These are phyloP conservation scores for Apantesis nais DNA, from an alignment of 2,888 invertebrate genomes.

Conservation along the genomic window DNA sequence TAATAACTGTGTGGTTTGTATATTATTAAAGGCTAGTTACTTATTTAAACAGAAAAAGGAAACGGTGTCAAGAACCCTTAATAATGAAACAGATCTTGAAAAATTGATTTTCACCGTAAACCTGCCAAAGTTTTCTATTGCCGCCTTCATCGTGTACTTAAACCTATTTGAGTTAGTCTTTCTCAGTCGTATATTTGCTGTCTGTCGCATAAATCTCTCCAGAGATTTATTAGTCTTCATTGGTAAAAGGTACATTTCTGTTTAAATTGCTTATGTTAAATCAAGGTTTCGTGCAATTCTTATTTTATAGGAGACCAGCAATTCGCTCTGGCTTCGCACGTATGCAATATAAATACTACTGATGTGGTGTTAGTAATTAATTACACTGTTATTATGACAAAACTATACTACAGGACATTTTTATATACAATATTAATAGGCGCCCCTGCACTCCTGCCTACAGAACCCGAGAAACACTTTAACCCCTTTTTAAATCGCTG, in stretches of 20 bases:
- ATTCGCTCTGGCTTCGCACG: too few species aligned
- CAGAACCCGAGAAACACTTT: too few species aligned
- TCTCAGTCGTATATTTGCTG: slow-evolving; percentile 31
- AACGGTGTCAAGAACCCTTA: not conserved
- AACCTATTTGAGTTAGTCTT: slow-evolving; percentile 30
- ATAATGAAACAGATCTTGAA: not conserved
- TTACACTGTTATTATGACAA: too few species aligned
- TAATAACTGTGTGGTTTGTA: too few species aligned
- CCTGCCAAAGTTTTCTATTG: slow-evolving; percentile 4
- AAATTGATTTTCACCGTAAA: not conserved
- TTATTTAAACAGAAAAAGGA: not conserved
- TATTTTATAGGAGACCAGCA: not conserved
- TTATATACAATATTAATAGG: too few species aligned
- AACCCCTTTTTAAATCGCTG: too few species aligned
- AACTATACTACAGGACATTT: too few species aligned
- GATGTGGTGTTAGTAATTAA: too few species aligned
- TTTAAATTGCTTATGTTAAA: slow-evolving; percentile 27
- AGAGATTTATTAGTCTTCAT: slow-evolving; percentile 28
- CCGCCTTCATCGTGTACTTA: slow-evolving; percentile 13
- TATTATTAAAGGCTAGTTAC: not conserved
- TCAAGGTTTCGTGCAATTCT: not conserved
- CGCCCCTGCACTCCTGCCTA: too few species aligned
- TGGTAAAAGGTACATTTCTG: slow-evolving; percentile 32
- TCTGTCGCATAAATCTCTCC: slow-evolving; percentile 35
- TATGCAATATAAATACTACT: too few species aligned